Evolutionary conservation across 2,888 invertebrate genomes (phyloP), one percentile per base, ranked within the genome.

Genomic region (Cephus spinipes): DNA sequence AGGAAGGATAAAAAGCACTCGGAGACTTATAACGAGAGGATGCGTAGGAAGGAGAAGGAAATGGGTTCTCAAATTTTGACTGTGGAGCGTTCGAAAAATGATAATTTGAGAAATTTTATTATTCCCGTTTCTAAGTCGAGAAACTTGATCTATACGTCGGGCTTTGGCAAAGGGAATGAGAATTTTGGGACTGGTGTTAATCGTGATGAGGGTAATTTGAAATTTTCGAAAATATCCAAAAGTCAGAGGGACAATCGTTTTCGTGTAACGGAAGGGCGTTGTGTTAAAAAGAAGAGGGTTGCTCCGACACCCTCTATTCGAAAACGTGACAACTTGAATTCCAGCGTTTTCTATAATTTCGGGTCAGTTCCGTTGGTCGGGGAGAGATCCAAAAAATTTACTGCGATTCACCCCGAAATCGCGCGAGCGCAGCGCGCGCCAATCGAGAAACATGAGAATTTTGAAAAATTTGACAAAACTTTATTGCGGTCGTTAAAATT

Each of bases 1-100:
- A 80, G 91, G 23, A 90, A 89, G 79, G 91, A 91, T 75, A 91
- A 91, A 76, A 91, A 91, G 79, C 85, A 89, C 73, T 90, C 91
- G n/a, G 89, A 90, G 75, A 91, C 91, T 0, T 91, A 90, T 78
- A 83, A 87, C n/a, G 91, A 91, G 78, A 84, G 85, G 33, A 81
- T 89, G 81, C 87, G 84, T 35, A 82, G 87, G 6, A 84, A 85
- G 69, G 36, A 69, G 31, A 36, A 11, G 2, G 71, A 71, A 71
- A 55, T 55, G 55, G 55, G 55, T 55, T 55, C 55, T 23, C 9
- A 23, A 55, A 55, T 2, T 23, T 2, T 23, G 23, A 23, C 55
- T 55, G 55, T 2, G 55, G 9, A 55, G 23, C 55, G 9, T 55
- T 55, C 23, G 55, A 55, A 9, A 23, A 55, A 23, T 55, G 23